Evolutionary conservation across 2,113 vertebrate genomes (phyloP).

Genomic region (Caracal caracal): DNA sequence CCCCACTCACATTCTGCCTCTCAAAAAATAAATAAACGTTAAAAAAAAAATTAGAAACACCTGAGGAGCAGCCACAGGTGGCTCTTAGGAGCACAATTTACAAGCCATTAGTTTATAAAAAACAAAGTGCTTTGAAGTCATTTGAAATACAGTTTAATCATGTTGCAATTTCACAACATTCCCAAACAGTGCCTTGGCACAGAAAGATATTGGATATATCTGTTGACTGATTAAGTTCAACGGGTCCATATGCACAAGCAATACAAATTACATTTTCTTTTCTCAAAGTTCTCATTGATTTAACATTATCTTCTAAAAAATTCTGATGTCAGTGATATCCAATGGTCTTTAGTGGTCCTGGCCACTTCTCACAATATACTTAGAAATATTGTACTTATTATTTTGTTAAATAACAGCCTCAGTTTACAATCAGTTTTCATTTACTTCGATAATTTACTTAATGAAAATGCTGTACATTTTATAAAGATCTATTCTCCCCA

Average conservation of each 20-base stretch:
- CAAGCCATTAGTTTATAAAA: conserved; percentile 54
- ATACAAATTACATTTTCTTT: conserved; percentile 7
- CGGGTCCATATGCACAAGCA: background rate
- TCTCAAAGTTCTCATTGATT: background rate
- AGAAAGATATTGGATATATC: background rate
- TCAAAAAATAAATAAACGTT: no score
- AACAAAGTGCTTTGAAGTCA: conserved; percentile 40
- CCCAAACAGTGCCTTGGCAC: conserved; percentile 43
- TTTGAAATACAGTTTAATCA: conserved; percentile 56
- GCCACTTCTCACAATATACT: background rate
- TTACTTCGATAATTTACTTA: background rate
- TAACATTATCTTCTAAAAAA: conserved; percentile 21
- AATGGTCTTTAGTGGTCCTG: background rate
- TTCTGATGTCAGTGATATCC: background rate
- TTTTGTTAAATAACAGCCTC: background rate
- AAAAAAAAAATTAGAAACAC: background rate
- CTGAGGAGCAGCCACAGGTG: background rate
- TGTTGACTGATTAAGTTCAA: conserved; percentile 14
- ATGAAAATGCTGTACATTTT: background rate
- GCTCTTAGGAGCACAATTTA: conserved; percentile 9
- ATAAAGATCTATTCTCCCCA: background rate
- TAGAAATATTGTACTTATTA: background rate
- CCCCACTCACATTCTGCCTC: no score
- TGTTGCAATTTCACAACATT: background rate
- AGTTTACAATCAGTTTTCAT: background rate